A percentile compares a stretch with the other conserved stretches of the same genome.
Evolutionary conservation across 2,113 vertebrate genomes (phyloP).

Genomic region (Sylvilagus bachmani): DNA sequence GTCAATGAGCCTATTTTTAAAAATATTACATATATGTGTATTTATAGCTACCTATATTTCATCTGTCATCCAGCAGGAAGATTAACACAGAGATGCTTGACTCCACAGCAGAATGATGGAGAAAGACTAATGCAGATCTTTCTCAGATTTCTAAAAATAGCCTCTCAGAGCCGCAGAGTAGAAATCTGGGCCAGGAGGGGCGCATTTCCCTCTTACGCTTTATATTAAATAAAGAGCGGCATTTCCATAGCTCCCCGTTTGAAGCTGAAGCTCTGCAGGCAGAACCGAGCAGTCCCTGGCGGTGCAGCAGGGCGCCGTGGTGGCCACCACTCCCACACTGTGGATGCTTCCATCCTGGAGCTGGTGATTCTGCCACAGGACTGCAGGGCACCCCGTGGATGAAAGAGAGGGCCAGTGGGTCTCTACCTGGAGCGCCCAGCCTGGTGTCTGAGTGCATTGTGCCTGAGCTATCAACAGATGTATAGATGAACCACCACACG

Average conservation of each 20-base stretch:
- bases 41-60: background rate
- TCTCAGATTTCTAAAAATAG: background rate
- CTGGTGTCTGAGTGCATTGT: too few species aligned
- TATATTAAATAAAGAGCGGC: background rate
- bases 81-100: fast-evolving
- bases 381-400: fast-evolving
- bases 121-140: fast-evolving
- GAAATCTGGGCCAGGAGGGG: background rate
- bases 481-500: too few species aligned
- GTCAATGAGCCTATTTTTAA: too few species aligned
- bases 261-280: too few species aligned
- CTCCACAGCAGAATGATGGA: background rate
- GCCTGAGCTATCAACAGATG: background rate
- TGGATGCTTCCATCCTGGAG: background rate
- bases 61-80: background rate
- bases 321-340: fast-evolving
- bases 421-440: fast-evolving
- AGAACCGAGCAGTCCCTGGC: background rate
- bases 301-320: fast-evolving
- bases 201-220: background rate
- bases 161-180: background rate
- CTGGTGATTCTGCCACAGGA: background rate
- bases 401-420: fast-evolving
- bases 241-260: fast-evolving
- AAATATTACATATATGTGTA: background rate